A percentile compares a stretch with the other conserved stretches of the same genome.
Conservation (phyloP, 2,888 invertebrate species). For the Lepas anatifera region DNA sequence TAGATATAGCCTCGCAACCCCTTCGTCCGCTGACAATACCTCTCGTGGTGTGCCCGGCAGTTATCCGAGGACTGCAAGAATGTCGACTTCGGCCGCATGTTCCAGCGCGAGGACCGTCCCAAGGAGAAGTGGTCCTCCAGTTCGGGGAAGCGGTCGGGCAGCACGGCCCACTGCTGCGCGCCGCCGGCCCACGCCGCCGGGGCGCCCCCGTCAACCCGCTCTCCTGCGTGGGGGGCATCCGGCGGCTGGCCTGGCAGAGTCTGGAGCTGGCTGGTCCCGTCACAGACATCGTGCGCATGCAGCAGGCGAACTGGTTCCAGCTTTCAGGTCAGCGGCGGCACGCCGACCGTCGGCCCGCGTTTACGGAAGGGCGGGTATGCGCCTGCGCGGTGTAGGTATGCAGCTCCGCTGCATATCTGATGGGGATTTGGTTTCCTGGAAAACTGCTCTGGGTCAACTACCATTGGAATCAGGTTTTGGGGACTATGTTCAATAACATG, state of each 20-base stretch:
- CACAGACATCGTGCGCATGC: constrained; percentile 59
- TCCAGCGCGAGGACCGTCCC: neutral
- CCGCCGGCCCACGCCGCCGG: neutral
- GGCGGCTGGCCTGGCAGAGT: constrained; percentile 31
- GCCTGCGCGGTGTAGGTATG: too few relatives aligned
- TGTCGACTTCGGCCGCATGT: constrained; percentile 2
- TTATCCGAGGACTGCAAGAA: constrained; percentile 10
- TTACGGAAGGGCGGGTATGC: too few relatives aligned
- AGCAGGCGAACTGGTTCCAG: constrained; percentile 62
- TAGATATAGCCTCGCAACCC: too few relatives aligned
- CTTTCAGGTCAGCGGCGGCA: constrained; percentile 44
- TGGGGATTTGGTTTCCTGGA: too few relatives aligned
- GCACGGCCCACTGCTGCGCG: neutral
- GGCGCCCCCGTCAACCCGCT: neutral
- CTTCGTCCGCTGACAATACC: too few relatives aligned
- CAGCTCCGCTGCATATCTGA: too few relatives aligned
- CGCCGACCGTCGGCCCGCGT: too few relatives aligned
- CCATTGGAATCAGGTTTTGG: too few relatives aligned
- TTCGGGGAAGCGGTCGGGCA: neutral
- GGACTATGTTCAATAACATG: too few relatives aligned
- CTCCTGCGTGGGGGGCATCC: neutral
- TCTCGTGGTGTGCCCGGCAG: too few relatives aligned
- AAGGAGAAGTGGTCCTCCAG: neutral
- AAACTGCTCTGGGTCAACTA: too few relatives aligned
- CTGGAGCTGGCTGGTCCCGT: constrained; percentile 81